A percentile compares a stretch with the other conserved stretches of the same genome.
Conservation (phyloP, 2,888 invertebrate species). For the Acleris laterana region DNA sequence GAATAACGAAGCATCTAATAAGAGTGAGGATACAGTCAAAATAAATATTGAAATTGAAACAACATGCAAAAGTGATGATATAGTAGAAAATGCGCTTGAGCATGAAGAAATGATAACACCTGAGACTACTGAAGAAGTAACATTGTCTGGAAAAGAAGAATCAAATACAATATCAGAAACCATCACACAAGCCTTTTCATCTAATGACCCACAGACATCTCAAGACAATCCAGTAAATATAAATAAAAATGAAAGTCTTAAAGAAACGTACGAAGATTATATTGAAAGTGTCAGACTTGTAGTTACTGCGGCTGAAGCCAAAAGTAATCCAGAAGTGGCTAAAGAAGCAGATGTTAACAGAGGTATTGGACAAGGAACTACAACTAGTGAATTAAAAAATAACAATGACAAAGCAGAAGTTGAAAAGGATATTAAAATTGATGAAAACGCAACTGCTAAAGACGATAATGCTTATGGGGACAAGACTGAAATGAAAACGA, state of each 20-base stretch:
- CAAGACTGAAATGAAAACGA: not conserved
- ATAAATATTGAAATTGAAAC: too few relatives aligned
- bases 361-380: not conserved
- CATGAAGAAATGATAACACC: not conserved
- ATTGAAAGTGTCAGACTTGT: not conserved
- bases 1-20: too few relatives aligned
- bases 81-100: not conserved
- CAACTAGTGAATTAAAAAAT: not conserved
- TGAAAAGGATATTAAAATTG: not conserved
- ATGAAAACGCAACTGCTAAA: not conserved
- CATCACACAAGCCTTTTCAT: not conserved
- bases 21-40: too few relatives aligned
- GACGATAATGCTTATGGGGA: not conserved
- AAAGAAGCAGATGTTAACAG: not conserved
- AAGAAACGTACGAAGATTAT: not conserved
- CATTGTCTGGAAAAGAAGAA: not conserved
- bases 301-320: not conserved
- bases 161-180: not conserved
- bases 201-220: not conserved
- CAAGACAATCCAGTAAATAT: not conserved
- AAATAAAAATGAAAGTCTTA: not conserved
- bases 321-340: not conserved
- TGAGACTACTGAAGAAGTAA: slow-evolving; percentile 6
- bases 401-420: not conserved
- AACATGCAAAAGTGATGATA: too few relatives aligned